phyloP scores from a whole-genome alignment of 1,140 invertebrate species.

The Drosophila auraria region DNA sequence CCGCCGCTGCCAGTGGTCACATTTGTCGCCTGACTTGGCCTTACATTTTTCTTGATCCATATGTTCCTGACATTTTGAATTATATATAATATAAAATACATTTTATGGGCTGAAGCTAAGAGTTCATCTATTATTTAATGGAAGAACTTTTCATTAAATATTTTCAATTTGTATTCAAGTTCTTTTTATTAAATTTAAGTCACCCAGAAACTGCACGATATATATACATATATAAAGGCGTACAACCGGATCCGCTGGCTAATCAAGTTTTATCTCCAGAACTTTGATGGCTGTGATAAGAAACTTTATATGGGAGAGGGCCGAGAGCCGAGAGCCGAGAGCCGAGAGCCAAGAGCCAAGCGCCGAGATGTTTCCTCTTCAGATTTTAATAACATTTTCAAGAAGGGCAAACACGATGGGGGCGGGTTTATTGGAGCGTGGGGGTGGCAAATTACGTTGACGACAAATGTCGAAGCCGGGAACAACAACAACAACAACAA shows the following conservation, averaged over 20 bases:
- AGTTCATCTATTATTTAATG: no score
- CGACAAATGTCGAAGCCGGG: slow-evolving; percentile 56
- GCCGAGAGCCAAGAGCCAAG: no score
- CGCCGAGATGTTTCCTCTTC: slow-evolving; percentile 28
- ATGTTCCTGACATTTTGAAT: slow-evolving; percentile 8
- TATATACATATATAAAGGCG: background rate
- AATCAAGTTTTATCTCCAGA: slow-evolving; percentile 40
- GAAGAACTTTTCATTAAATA: background rate
- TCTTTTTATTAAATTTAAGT: background rate
- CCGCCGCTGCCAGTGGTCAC: slow-evolving; percentile 2
- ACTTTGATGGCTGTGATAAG: slow-evolving; percentile 32
- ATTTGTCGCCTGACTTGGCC: slow-evolving; percentile 17
- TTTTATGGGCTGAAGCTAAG: background rate
- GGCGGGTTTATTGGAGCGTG: slow-evolving; percentile 42
- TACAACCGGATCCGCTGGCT: slow-evolving; percentile 11
- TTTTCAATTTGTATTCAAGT: background rate
- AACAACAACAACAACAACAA: slow-evolving; percentile 9
- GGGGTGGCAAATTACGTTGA: slow-evolving; percentile 69
- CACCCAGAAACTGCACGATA: background rate
- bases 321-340: no score
- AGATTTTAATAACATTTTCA: slow-evolving; percentile 53
- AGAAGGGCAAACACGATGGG: slow-evolving; percentile 45
- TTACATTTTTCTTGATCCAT: slow-evolving; percentile 1
- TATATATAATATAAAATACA: background rate
- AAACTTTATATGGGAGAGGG: slow-evolving; percentile 29